phyloP scores from a whole-genome alignment of 1,140 invertebrate species.

The Sminthurinus signatus region DNA sequence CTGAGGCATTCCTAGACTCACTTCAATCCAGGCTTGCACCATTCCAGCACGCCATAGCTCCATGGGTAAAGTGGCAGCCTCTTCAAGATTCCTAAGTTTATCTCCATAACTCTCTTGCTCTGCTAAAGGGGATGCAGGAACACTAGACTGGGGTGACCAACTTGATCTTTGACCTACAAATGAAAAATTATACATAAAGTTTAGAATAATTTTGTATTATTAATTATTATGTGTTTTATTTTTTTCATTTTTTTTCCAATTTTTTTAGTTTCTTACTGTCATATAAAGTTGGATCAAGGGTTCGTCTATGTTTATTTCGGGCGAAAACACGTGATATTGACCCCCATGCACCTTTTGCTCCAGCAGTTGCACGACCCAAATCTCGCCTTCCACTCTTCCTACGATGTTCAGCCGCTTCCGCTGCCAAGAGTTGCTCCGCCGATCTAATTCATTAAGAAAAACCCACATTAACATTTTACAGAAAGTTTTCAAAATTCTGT shows the following conservation, averaged over 20 bases:
- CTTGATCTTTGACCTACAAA: conserved; percentile 35
- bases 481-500: no score
- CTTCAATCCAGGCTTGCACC: conserved; percentile 87
- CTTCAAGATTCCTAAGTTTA: conserved; percentile 68
- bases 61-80: conserved; percentile 80
- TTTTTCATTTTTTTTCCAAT: neutral
- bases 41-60: conserved; percentile 85
- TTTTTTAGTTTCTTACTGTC: conserved; percentile 41
- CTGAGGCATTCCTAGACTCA: conserved; percentile 87
- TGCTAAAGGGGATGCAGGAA: conserved; percentile 66
- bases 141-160: conserved; percentile 42
- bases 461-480: neutral
- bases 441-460: conserved; percentile 52
- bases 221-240: no score
- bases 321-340: conserved; percentile 79
- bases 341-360: conserved; percentile 56
- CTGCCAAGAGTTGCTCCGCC: conserved; percentile 60
- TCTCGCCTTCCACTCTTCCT: conserved; percentile 32
- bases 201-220: neutral
- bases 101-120: conserved; percentile 72
- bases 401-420: conserved; percentile 53
- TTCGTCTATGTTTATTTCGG: conserved; percentile 69
- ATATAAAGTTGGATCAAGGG: conserved; percentile 44
- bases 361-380: conserved; percentile 39
- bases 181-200: conserved; percentile 3